A percentile compares a stretch with the other conserved stretches of the same genome.
These are phyloP conservation scores for Euwallacea fornicatus DNA, from an alignment of 1,140 invertebrate species.

Conservation along the genomic window DNA sequence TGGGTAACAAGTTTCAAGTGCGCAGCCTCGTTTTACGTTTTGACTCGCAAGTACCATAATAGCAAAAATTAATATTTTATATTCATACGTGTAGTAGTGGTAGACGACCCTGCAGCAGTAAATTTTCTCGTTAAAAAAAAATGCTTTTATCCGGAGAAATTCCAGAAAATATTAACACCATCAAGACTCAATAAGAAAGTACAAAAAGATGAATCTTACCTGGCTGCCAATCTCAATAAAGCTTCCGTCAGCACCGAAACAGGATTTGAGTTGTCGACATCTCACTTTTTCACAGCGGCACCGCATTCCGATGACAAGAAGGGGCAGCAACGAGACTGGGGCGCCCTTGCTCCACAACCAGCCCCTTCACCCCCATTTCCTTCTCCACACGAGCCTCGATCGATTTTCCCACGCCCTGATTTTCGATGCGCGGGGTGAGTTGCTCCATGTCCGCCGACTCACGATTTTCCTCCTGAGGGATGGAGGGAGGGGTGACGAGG, in stretches of 20 bases:
- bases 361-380: neutral
- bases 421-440: conserved; percentile 48
- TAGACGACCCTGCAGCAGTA: too few species aligned
- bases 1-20: too few species aligned
- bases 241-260: conserved; percentile 17
- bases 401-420: conserved; percentile 52
- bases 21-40: too few species aligned
- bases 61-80: too few species aligned
- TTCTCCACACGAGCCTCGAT: conserved; percentile 49
- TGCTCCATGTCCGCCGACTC: conserved; percentile 37
- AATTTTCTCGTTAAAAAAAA: too few species aligned
- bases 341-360: conserved; percentile 41
- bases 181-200: too few species aligned
- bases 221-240: conserved; percentile 27
- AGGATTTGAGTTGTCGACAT: conserved; percentile 33
- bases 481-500: conserved; percentile 5
- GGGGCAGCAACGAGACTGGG: conserved; percentile 39
- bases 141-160: too few species aligned
- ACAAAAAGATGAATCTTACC: conserved; percentile 27
- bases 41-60: too few species aligned
- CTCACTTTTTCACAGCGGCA: conserved; percentile 44
- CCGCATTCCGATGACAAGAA: conserved; percentile 47
- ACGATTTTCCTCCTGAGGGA: conserved; percentile 22
- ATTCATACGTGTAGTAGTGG: too few species aligned
- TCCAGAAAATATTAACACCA: too few species aligned